These are phyloP conservation scores for Agrotis clavis DNA, from an alignment of 2,888 invertebrate genomes.

Conservation along the genomic window DNA sequence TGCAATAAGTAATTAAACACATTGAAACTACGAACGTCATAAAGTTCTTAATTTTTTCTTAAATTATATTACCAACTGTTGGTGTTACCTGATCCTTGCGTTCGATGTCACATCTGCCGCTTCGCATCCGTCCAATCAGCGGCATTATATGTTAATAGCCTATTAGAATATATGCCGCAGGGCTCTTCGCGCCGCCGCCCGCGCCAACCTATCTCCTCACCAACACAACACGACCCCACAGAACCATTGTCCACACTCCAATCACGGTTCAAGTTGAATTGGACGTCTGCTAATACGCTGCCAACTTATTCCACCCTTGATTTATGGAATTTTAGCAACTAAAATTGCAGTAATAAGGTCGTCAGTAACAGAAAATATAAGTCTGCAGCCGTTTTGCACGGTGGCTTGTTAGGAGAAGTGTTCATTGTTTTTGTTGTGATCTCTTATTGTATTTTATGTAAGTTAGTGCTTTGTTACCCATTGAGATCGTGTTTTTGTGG, in stretches of 20 bases:
- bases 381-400: conserved; percentile 76
- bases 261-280: conserved; percentile 68
- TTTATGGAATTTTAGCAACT: conserved; percentile 58
- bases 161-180: conserved; percentile 89
- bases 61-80: conserved; percentile 70
- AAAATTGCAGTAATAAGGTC: conserved; percentile 44
- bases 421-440: conserved; percentile 81
- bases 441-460: conserved; percentile 76
- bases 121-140: conserved; percentile 92
- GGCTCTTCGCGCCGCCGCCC: conserved; percentile 82
- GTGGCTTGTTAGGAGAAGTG: conserved; percentile 83
- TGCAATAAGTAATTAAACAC: neutral
- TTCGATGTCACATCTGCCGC: conserved; percentile 86
- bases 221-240: conserved; percentile 69
- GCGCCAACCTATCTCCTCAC: conserved; percentile 75
- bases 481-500: conserved; percentile 76
- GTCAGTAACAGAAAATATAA: conserved; percentile 39
- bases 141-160: conserved; percentile 91
- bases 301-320: conserved; percentile 48
- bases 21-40: neutral
- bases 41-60: neutral
- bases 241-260: conserved; percentile 32
- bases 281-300: conserved; percentile 70
- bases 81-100: conserved; percentile 69
- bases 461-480: conserved; percentile 75